phyloP scores from a whole-genome alignment of 2,888 invertebrate genomes.

The Sinelater perroti region DNA sequence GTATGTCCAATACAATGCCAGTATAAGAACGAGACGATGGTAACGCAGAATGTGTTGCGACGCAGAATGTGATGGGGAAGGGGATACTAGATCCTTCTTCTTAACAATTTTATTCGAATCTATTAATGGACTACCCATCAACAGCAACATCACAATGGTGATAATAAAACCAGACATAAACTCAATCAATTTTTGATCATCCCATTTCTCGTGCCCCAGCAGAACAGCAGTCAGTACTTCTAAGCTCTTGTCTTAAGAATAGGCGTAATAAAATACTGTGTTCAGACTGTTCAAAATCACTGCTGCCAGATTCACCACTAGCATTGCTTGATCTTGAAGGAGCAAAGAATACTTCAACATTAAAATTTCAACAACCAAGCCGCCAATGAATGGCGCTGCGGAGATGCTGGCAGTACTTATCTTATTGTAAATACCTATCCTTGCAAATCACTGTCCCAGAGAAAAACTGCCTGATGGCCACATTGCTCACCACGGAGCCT shows the following conservation, averaged over 20 bases:
- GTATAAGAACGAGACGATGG: conserved; percentile 79
- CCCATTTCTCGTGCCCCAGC: conserved; percentile 72
- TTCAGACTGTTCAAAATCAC: conserved; percentile 75
- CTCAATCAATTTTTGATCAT: conserved; percentile 72
- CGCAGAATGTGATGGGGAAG: conserved; percentile 87
- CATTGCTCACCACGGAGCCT: too few species aligned
- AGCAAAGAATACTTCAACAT: conserved; percentile 81
- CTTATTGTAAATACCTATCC: conserved; percentile 76
- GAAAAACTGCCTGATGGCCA: too few species aligned
- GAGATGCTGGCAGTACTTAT: conserved; percentile 72
- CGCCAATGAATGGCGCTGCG: conserved; percentile 78
- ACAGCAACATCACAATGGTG: conserved; percentile 71
- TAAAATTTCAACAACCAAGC: conserved; percentile 74
- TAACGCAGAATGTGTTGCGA: conserved; percentile 81
- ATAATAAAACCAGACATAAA: conserved; percentile 75
- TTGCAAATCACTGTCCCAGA: too few species aligned
- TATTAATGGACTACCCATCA: conserved; percentile 77
- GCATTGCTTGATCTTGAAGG: conserved; percentile 78
- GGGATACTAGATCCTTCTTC: conserved; percentile 84
- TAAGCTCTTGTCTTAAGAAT: conserved; percentile 64
- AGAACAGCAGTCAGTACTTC: conserved; percentile 67
- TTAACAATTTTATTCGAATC: conserved; percentile 78
- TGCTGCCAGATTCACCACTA: conserved; percentile 80
- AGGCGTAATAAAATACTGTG: conserved; percentile 72
- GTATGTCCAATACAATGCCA: too few species aligned